Evolutionary conservation across 2,113 vertebrate genomes (phyloP), one percentile per base, ranked within the genome.

Genomic region (Rallus limicola): DNA sequence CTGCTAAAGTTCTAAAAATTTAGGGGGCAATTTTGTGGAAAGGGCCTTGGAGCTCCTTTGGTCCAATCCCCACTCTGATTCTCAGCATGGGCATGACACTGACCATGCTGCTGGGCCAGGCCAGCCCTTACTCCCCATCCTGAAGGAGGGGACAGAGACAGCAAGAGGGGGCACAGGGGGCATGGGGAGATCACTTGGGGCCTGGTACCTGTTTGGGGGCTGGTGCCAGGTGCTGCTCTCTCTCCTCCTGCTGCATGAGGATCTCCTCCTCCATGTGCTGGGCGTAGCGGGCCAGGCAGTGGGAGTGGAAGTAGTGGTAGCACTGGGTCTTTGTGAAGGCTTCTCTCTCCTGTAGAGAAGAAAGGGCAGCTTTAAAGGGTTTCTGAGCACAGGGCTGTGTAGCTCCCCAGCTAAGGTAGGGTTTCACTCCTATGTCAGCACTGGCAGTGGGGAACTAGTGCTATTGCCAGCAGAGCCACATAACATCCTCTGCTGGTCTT

Each of bases 281-380:
- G 92, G 98, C 98, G 6, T 99, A 99, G 71, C 99, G 98, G 11
- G 99, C 99, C 79, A 99, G 98, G 94, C 99, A 99, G 97, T 99
- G 99, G 13, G 99, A 99, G 93, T 99, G 99, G 96, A 99, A 99
- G 88, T 99, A 99, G 97, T 99, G 99, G 94, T 99, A 99, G 97
- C 99, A 99, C 79, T 97, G 97, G 0, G 99, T 99, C 97, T 99
- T 99, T 24, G 99, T 99, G 95, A 99, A 99, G 11, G 97, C 98
- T 92, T 99, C 99, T 17, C 98, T 98, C 60, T 99, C 99, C 99
- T 99, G 95, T 10, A 63, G 56, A 56, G 26, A 64, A 46, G 15
- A 96, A 36, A 44, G 63, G 4, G 36, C 7, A 53, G 29, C 25
- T 91, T 69, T 64, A 48, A 81, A 64, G 28, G 38, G 13, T 63